These are phyloP conservation scores for Hybognathus amarus DNA, from an alignment of 2,797 vertebrate species.

Conservation along the genomic window DNA sequence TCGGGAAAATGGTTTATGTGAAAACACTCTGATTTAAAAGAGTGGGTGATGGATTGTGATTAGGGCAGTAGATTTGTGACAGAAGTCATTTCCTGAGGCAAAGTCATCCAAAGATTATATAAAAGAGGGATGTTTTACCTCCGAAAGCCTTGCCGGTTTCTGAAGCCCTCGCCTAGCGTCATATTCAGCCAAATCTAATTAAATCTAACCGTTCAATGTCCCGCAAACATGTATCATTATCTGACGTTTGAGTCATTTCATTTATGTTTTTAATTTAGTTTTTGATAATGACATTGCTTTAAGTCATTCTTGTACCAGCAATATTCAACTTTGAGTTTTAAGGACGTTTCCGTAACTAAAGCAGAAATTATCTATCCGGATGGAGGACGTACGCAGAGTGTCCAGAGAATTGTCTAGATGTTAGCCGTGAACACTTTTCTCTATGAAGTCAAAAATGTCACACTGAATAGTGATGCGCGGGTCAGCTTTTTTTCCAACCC, in stretches of 20 bases:
- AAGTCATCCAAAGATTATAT: slow-evolving; percentile 55
- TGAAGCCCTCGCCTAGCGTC: neutral
- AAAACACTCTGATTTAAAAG: slow-evolving; percentile 58
- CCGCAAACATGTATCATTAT: slow-evolving; percentile 31
- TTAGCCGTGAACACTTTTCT: neutral
- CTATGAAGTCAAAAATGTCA: neutral
- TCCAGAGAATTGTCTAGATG: neutral
- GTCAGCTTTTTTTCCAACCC: too few species aligned
- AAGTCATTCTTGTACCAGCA: slow-evolving; percentile 11
- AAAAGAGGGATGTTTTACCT: slow-evolving; percentile 36
- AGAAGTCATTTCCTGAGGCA: slow-evolving; percentile 59
- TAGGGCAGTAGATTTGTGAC: slow-evolving; percentile 50
- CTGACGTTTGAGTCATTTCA: neutral
- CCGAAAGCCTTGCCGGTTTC: neutral
- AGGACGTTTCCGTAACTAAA: neutral
- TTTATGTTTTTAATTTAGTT: slow-evolving; percentile 34
- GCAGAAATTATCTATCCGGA: neutral
- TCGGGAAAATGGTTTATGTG: slow-evolving; percentile 45
- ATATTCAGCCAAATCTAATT: slow-evolving; percentile 29
- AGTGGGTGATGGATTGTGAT: slow-evolving; percentile 53
- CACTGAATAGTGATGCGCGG: too few species aligned
- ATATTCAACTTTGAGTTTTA: neutral
- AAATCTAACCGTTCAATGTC: slow-evolving; percentile 28
- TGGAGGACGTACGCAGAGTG: neutral
- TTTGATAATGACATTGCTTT: slow-evolving; percentile 41